These are phyloP conservation scores for Vesta saturnalis DNA, from an alignment of 2,888 invertebrate genomes.

Conservation along the genomic window DNA sequence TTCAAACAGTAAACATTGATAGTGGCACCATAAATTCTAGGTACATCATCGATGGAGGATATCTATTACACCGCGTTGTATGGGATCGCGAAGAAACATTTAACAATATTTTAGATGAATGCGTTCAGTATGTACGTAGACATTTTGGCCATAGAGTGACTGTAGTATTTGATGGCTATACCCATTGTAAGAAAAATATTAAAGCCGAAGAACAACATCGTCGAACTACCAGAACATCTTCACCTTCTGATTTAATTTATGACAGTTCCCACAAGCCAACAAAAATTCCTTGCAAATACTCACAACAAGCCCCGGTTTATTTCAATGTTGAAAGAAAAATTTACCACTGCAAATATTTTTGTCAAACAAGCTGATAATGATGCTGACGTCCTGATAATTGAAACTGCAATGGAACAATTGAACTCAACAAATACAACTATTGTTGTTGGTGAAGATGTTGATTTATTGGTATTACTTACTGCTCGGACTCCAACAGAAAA, in stretches of 20 bases:
- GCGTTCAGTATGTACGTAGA: constrained; percentile 45
- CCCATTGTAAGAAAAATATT: constrained; percentile 47
- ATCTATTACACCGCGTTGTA: constrained; percentile 47
- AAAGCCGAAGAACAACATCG: constrained; percentile 47
- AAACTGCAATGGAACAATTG: constrained; percentile 44
- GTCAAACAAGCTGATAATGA: constrained; percentile 53
- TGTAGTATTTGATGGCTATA: constrained; percentile 50
- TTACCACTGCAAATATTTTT: constrained; percentile 49
- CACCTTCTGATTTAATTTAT: constrained; percentile 47
- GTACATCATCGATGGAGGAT: constrained; percentile 50
- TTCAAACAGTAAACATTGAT: neutral
- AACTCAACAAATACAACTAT: constrained; percentile 48
- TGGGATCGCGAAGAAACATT: too few species aligned
- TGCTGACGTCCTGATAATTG: constrained; percentile 49
- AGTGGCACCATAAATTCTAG: neutral
- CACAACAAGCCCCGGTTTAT: constrained; percentile 52
- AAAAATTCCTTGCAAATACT: constrained; percentile 50
- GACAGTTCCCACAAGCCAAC: too few species aligned
- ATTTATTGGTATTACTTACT: too few species aligned
- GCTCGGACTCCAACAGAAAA: constrained; percentile 47
- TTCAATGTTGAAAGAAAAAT: constrained; percentile 44
- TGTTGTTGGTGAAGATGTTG: too few species aligned
- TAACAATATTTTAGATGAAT: constrained; percentile 22
- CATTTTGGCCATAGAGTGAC: constrained; percentile 47
- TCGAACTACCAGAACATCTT: constrained; percentile 46